phyloP scores from a whole-genome alignment of 2,888 invertebrate species.

The Gymnocheta viridis region DNA sequence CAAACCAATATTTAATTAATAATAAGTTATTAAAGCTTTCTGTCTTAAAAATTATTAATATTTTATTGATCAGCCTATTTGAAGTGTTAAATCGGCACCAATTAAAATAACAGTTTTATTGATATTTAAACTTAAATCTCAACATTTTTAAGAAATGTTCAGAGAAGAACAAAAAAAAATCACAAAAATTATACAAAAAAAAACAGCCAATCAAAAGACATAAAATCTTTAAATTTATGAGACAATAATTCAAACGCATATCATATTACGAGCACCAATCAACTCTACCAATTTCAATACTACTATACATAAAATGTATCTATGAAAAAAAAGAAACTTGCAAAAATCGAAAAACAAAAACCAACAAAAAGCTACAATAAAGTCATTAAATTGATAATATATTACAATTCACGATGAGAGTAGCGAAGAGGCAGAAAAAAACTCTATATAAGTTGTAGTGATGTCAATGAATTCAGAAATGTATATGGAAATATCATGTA shows the following conservation, averaged over 20 bases:
- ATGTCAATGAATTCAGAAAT: conserved; percentile 39
- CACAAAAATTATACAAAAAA: neutral
- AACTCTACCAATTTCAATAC: conserved; percentile 15
- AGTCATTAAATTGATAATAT: conserved; percentile 59
- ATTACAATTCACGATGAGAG: conserved; percentile 48
- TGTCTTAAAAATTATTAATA: neutral
- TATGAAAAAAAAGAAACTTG: conserved; percentile 14
- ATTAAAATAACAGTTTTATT: conserved; percentile 58
- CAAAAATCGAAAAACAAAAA: conserved; percentile 38
- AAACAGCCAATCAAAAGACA: conserved; percentile 37
- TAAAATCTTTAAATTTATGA: conserved; percentile 59
- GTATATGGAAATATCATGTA: conserved; percentile 39
- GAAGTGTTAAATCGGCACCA: conserved; percentile 55
- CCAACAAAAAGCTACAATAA: conserved; percentile 45
- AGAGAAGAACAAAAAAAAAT: neutral
- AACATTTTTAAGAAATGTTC: conserved; percentile 30
- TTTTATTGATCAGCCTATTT: conserved; percentile 31
- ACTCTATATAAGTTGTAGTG: neutral
- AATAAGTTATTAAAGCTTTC: conserved; percentile 13
- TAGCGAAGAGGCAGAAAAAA: neutral
- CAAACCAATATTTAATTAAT: neutral
- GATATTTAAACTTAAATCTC: conserved; percentile 48
- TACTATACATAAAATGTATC: neutral
- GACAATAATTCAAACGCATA: conserved; percentile 61
- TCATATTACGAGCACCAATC: conserved; percentile 61